Base-by-base conservation (phyloP, 2,113 vertebrate species). In the Zootoca vivipara region DNA sequence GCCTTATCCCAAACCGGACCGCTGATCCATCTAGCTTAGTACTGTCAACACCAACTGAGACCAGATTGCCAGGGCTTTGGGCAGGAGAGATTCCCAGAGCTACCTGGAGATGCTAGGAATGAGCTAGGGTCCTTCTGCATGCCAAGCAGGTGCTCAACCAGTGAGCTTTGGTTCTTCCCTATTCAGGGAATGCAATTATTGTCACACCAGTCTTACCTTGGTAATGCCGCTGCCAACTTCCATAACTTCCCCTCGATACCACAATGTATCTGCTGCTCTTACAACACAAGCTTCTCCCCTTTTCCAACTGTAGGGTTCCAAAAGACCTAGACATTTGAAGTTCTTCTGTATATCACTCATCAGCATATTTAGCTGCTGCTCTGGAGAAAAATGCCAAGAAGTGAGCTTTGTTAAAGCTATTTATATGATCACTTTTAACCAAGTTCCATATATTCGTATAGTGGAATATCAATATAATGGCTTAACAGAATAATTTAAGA, bases 231-330 rank as follows among this genome's bases (percentile, higher is more conserved):
- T 94, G 2, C 95, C 94, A 33, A 97, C 92, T 89, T 98, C 97
- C 86, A 98, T 85, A 87, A 99, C 94, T 93, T 96, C 96, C 65
- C 97, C 98, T 83, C 99, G 94, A 91, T 99, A 98, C 98, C 98
- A 99, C 90, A 97, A 13, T 85, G 98, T 98, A 92, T 99, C 98
- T 0, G 98, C 95, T 67, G 98, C 98, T 93, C 98, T 98, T 81
- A 99, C 95, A 70, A 97, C 96, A 93, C 98, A 99, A 62, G 98
- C 97, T 87, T 96, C 95, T 84, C 98, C 98, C 0, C 93, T 97
- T 72, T 96, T 98, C 98, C 98, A 99, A 86, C 94, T 97, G 94
- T 98, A 99, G n/a, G 96, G 95, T 84, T 98, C 97, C 93, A 97
- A 95, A 88, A 96, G 96, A 81, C 98, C 98, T 82, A 98, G 94